Evolutionary conservation across 2,797 vertebrate genomes (phyloP), one percentile per base, ranked within the genome.

Genomic region (Leptodactylus fallax): DNA sequence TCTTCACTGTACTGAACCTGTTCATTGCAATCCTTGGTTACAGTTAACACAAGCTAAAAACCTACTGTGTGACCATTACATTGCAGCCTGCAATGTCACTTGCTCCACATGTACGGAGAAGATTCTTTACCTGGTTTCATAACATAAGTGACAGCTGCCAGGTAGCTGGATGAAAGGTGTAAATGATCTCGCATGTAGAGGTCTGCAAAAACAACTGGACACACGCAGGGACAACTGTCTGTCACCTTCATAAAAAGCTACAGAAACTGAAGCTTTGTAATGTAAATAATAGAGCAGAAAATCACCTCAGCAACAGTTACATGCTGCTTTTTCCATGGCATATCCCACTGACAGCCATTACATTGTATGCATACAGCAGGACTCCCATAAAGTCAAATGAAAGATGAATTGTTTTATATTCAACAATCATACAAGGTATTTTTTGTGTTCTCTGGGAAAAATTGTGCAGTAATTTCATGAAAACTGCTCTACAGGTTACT

Each of bases 111-210:
- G 27, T 16, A 25, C 13, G 61, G 45, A 27, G 45, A 47, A 17
- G 21, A 10, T 47, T 23, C 23, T 23, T 85, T 51, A 36, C 17
- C 36, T 3, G n/a, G 49, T n/a, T 77, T 51, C 7, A 51, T 61
- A 51, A 49, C n/a, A 58, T 51, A 12, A 23, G 55, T 84, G 83
- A 77, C 71, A 76, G 56, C 72, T 77, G 56, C n/a, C 71, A 61
- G 36, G 9, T 47, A 61, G 7, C 12, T 61, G 12, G 77, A 51
- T 77, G 21, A 85, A 85, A 49, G 83, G 71, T 23, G 9, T 76
- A 63, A 76, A 3, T 45, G 58, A 85, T 85, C 69, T n/a, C n/a
- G 17, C 16, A 11, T 77, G 36, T 77, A 47, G 2, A 85, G 56
- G 69, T 84, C 83, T 76, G 13, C 83, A 47, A 47, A 63, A 61